Percentiles rank a stretch among this genome's conserved stretches.
Conservation (phyloP, 2,888 invertebrate species). For the Emesis castigata region DNA sequence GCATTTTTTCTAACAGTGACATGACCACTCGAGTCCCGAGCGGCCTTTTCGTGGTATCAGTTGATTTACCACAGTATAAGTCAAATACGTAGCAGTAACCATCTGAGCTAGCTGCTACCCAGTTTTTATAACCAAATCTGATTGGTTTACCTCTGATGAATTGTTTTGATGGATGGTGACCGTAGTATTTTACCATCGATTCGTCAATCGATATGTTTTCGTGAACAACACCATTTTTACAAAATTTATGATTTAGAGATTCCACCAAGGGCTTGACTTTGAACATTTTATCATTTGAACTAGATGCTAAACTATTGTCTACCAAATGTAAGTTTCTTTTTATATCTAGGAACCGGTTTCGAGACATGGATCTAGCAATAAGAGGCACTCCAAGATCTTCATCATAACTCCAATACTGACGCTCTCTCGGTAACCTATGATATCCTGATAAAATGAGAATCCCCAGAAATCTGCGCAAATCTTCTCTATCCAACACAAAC, state of each 20-base stretch:
- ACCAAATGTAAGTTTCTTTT: slow-evolving; percentile 47
- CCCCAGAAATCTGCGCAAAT: neutral
- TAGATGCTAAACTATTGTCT: slow-evolving; percentile 26
- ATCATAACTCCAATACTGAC: neutral
- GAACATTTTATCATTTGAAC: slow-evolving; percentile 47
- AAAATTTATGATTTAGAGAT: too few relatives aligned
- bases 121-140: slow-evolving; percentile 70
- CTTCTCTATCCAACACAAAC: neutral
- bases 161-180: slow-evolving; percentile 65
- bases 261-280: slow-evolving; percentile 40
- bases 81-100: slow-evolving; percentile 65
- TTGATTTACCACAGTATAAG: slow-evolving; percentile 59
- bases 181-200: slow-evolving; percentile 67
- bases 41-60: too few relatives aligned
- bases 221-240: slow-evolving; percentile 64
- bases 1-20: neutral
- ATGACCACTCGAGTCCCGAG: too few relatives aligned
- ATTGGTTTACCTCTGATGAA: slow-evolving; percentile 69
- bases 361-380: too few relatives aligned
- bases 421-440: slow-evolving; percentile 1
- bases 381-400: too few relatives aligned
- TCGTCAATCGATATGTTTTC: slow-evolving; percentile 65
- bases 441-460: neutral
- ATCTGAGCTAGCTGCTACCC: slow-evolving; percentile 65
- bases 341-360: slow-evolving; percentile 12